A percentile compares a stretch with the other conserved stretches of the same genome.
phyloP scores from a whole-genome alignment of 2,113 vertebrate species.

The Mormoops blainvillei region DNA sequence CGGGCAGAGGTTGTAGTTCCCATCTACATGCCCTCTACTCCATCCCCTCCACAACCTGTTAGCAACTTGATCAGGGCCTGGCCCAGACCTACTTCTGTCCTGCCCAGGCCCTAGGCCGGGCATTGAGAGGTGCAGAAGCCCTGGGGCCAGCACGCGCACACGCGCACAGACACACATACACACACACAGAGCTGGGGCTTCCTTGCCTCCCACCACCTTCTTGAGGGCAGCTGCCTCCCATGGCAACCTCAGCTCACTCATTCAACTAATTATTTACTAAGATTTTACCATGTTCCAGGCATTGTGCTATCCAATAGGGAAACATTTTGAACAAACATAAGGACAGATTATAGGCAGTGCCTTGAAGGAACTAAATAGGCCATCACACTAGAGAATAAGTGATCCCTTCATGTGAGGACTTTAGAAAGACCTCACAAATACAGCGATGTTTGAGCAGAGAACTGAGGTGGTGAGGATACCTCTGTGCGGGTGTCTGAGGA shows the following conservation, averaged over 20 bases:
- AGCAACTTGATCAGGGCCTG: not conserved
- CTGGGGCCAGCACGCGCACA: not conserved
- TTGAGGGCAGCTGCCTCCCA: not conserved
- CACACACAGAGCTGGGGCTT: not conserved
- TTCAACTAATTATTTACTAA: not conserved
- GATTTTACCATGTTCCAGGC: not conserved
- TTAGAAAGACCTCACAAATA: not conserved
- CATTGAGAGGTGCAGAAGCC: not conserved
- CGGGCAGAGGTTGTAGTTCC: not conserved
- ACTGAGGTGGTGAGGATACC: too few relatives aligned
- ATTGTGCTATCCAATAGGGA: not conserved
- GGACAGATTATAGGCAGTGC: not conserved
- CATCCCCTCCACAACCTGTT: not conserved
- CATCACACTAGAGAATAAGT: not conserved
- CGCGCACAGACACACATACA: not conserved
- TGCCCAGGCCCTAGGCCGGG: not conserved
- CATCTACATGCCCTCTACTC: not conserved
- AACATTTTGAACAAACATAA: not conserved
- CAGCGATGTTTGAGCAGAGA: not conserved
- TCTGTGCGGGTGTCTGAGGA: not conserved
- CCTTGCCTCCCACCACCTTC: not conserved
- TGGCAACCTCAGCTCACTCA: not conserved
- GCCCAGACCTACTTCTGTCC: not conserved
- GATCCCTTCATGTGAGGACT: not conserved
- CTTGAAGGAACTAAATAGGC: not conserved